Conservation (phyloP, 2,797 vertebrate genomes). For the Phataginus tricuspis region DNA sequence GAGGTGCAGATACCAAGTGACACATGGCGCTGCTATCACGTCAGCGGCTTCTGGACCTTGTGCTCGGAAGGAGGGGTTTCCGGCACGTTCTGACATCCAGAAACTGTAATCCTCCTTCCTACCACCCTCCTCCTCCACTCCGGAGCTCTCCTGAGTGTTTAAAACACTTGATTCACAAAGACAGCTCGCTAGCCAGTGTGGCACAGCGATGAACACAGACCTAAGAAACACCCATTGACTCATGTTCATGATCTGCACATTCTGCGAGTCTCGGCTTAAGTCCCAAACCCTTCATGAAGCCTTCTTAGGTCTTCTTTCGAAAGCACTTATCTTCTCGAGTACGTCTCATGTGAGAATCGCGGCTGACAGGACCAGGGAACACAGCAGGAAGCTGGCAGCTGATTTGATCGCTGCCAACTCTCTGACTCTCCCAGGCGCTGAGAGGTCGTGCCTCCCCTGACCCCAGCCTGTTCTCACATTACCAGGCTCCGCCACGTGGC, state of each 20-base stretch:
- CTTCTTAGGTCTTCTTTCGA: conserved; percentile 1
- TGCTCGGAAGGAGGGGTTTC: background rate
- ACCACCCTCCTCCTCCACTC: background rate
- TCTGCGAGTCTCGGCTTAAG: background rate
- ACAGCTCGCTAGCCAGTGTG: background rate
- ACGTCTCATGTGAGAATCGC: background rate
- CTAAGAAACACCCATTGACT: background rate
- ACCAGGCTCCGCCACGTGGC: background rate
- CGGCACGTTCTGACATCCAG: background rate
- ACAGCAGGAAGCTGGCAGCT: background rate
- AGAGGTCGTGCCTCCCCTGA: background rate
- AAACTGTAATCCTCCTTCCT: background rate
- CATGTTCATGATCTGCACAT: background rate
- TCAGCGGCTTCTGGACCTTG: background rate
- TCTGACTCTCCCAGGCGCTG: background rate
- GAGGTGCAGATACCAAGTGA: background rate
- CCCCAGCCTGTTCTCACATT: background rate
- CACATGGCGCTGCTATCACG: background rate
- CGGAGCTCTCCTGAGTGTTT: background rate
- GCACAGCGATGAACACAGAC: background rate
- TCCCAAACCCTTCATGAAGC: background rate
- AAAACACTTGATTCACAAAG: background rate
- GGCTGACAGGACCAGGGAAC: background rate
- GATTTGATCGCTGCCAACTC: background rate
- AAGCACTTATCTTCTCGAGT: background rate